These are phyloP conservation scores for Philopotamus ludificatus DNA, from an alignment of 1,140 invertebrate genomes.

Conservation along the genomic window DNA sequence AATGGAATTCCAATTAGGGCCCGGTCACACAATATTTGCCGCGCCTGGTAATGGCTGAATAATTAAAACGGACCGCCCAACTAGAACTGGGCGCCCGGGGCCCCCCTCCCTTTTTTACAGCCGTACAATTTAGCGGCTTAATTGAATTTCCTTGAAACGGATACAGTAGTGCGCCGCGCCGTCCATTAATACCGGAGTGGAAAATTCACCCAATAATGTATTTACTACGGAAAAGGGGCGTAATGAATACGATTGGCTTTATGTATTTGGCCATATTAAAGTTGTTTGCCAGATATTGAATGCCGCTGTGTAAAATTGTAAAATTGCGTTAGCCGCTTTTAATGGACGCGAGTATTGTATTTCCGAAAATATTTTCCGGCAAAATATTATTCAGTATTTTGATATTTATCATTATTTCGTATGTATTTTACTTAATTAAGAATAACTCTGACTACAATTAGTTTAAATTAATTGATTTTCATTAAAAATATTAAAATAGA, in stretches of 20 bases:
- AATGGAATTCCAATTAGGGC: neutral
- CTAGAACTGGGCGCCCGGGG: neutral
- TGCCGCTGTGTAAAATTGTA: too few species aligned
- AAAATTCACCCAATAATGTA: neutral
- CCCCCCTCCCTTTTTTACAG: neutral
- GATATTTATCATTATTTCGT: too few species aligned
- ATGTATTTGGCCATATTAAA: too few species aligned
- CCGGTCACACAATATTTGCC: neutral
- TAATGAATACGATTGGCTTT: neutral
- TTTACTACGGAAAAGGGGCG: neutral
- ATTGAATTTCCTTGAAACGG: neutral
- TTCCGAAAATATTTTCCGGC: too few species aligned
- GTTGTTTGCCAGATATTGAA: too few species aligned
- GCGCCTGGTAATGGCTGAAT: neutral
- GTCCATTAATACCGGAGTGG: neutral
- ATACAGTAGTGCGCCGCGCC: neutral
- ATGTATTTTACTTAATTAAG: too few species aligned
- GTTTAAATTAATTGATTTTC: too few species aligned
- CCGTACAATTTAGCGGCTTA: neutral
- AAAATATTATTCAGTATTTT: too few species aligned
- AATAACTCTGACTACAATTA: too few species aligned
- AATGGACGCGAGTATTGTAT: too few species aligned
- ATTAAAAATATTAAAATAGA: too few species aligned
- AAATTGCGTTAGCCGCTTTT: too few species aligned
- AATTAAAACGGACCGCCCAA: neutral